Conservation (phyloP, 2,113 vertebrate species). For the Cairina moschata region DNA sequence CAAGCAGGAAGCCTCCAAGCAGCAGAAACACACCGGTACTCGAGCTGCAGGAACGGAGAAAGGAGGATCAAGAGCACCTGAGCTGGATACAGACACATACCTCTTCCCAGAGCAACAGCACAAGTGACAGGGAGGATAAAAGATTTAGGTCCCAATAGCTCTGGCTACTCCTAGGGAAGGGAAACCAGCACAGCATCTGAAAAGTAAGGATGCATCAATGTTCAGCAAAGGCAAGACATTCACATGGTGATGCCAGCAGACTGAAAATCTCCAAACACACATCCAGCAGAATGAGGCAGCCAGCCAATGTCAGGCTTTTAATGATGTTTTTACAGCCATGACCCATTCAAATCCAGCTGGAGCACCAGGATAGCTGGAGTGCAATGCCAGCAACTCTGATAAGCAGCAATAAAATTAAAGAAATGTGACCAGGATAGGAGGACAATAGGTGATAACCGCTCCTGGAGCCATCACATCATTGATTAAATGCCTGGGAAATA, state of each 20-base stretch:
- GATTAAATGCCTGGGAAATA: neutral
- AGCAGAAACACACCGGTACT: neutral
- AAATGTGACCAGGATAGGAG: neutral
- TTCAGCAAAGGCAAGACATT: neutral
- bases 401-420: neutral
- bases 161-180: neutral
- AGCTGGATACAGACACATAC: neutral
- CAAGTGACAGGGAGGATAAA: neutral
- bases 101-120: neutral
- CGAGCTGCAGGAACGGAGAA: accelerated
- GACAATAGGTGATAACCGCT: neutral
- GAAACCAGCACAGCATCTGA: neutral
- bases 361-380: neutral
- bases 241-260: neutral
- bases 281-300: neutral
- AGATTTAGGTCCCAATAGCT: neutral
- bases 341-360: neutral
- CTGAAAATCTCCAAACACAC: neutral
- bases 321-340: neutral
- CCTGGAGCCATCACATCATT: neutral
- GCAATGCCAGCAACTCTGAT: neutral
- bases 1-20: neutral
- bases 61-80: neutral
- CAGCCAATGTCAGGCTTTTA: neutral
- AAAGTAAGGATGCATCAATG: neutral